phyloP scores from a whole-genome alignment of 2,797 vertebrate genomes.

The Acanthornis magna region DNA sequence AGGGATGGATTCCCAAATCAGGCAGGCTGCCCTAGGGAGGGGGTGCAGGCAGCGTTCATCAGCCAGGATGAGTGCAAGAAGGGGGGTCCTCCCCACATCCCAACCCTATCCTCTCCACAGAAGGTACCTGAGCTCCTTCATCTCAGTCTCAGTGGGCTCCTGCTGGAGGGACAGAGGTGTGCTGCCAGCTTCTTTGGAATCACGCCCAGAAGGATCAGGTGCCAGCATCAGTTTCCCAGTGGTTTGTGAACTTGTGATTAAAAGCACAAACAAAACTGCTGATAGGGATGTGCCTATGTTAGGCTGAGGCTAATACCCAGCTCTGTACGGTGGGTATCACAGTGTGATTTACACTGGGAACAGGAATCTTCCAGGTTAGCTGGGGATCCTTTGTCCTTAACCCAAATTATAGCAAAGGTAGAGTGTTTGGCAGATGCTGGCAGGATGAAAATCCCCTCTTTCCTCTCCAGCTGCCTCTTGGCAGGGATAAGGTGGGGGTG shows the following conservation, averaged over 20 bases:
- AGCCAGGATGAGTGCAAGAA: background rate
- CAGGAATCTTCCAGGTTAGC: background rate
- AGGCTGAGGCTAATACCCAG: background rate
- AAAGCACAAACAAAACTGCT: background rate
- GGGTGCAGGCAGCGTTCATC: rapidly evolving
- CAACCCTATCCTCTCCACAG: background rate
- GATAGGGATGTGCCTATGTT: background rate
- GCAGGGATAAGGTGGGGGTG: too few species aligned
- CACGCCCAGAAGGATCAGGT: background rate
- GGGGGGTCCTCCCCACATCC: background rate
- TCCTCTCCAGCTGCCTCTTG: background rate
- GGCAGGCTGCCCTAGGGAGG: background rate
- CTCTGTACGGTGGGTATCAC: background rate
- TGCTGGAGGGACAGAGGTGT: background rate
- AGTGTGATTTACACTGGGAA: background rate
- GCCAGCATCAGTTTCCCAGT: background rate
- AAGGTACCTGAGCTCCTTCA: background rate
- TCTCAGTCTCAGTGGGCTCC: background rate
- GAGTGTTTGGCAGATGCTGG: background rate
- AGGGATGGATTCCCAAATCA: background rate
- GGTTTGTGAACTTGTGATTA: background rate
- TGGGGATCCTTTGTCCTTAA: background rate
- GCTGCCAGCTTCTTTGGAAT: background rate
- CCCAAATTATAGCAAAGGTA: background rate
- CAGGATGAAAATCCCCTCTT: background rate